Conservation (phyloP, 2,797 vertebrate genomes). For the Carcharodon carcharias region DNA sequence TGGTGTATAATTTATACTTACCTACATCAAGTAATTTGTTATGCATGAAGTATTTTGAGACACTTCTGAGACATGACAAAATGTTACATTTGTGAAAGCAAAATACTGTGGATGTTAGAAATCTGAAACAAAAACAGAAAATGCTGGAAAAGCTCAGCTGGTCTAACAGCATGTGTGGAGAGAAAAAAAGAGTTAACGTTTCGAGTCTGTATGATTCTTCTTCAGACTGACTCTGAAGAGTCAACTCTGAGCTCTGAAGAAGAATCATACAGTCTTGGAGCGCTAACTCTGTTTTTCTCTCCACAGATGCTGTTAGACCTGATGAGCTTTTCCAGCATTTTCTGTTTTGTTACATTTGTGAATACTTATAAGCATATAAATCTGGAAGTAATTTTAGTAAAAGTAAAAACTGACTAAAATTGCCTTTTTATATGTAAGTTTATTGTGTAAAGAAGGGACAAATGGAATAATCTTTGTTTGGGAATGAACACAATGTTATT, state of each 20-base stretch:
- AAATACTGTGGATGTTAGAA: no score
- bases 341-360: neutral
- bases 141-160: no score
- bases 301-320: no score
- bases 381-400: neutral
- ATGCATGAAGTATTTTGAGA: neutral
- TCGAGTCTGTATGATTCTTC: no score
- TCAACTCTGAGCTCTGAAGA: no score
- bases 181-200: no score
- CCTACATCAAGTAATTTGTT: neutral
- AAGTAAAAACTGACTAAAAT: neutral
- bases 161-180: no score
- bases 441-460: neutral
- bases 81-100: neutral
- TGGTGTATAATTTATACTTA: neutral
- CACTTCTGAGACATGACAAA: neutral
- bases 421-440: neutral
- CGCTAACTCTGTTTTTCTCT: no score
- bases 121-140: no score
- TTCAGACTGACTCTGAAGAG: no score
- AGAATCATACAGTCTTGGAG: no score
- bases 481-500: neutral
- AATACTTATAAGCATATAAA: neutral
- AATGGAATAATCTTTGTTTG: neutral
- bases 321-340: no score